phyloP scores from a whole-genome alignment of 2,888 invertebrate genomes.

The Lottia gigantea region DNA sequence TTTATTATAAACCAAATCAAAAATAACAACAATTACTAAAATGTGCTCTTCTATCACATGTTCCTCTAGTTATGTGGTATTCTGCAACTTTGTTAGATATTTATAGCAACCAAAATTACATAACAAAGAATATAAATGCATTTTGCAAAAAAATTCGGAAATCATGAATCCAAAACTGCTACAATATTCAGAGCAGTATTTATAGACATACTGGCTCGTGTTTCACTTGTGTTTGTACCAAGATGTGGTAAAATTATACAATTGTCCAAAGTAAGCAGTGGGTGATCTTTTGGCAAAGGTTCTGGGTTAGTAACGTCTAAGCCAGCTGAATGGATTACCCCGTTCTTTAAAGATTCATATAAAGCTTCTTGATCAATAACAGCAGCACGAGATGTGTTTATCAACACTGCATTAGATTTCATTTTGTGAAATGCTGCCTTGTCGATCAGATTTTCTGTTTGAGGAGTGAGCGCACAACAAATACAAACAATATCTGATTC shows the following conservation, averaged over 20 bases:
- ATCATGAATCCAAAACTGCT: slow-evolving; percentile 72
- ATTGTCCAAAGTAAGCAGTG: slow-evolving; percentile 80
- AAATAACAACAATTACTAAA: too few relatives aligned
- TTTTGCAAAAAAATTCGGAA: too few relatives aligned
- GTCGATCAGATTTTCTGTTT: slow-evolving; percentile 84
- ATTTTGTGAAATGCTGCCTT: slow-evolving; percentile 81
- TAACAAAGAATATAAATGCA: too few relatives aligned
- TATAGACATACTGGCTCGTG: slow-evolving; percentile 81
- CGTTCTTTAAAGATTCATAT: slow-evolving; percentile 77
- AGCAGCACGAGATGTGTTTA: slow-evolving; percentile 82
- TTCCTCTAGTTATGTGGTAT: too few relatives aligned
- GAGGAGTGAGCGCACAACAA: slow-evolving; percentile 80
- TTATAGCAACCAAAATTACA: too few relatives aligned
- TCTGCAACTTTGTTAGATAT: too few relatives aligned
- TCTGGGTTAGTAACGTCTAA: slow-evolving; percentile 92
- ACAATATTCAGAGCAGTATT: slow-evolving; percentile 84
- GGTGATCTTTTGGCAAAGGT: slow-evolving; percentile 83
- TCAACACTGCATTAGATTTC: slow-evolving; percentile 85
- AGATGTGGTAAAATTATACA: slow-evolving; percentile 88
- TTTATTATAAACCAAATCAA: too few relatives aligned
- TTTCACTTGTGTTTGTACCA: slow-evolving; percentile 83
- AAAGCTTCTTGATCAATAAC: slow-evolving; percentile 80
- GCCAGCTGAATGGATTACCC: slow-evolving; percentile 83
- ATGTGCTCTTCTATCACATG: too few relatives aligned
- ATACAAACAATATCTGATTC: slow-evolving; percentile 88